Conservation (phyloP, 2,797 vertebrate genomes). For the Megaceryle alcyon region DNA sequence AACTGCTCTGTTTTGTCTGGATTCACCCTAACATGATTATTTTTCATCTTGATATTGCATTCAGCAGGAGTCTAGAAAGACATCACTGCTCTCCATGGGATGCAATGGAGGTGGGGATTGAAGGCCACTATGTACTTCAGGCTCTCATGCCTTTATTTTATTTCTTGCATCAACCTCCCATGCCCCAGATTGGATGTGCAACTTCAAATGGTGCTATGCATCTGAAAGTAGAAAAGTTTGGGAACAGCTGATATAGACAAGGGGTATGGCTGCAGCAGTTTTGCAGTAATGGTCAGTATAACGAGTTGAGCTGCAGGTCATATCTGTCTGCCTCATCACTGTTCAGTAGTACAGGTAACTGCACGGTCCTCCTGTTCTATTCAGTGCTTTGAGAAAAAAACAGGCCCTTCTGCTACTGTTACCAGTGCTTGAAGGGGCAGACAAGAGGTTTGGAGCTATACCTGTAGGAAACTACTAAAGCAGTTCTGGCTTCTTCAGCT, state of each 20-base stretch:
- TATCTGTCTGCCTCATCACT: not conserved
- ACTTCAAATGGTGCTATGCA: not conserved
- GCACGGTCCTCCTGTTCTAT: not conserved
- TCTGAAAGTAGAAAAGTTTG: not conserved
- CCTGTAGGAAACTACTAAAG: not conserved
- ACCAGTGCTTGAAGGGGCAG: not conserved
- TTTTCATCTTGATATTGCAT: constrained; percentile 23
- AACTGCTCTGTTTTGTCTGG: constrained; percentile 5
- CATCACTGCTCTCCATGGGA: not conserved
- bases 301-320: not conserved
- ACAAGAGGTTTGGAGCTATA: not conserved
- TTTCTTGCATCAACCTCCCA: not conserved
- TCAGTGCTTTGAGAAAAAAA: not conserved
- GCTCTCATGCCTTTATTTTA: not conserved
- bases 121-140: not conserved
- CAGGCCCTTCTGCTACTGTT: not conserved
- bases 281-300: not conserved
- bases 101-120: not conserved
- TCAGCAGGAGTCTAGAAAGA: not conserved
- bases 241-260: not conserved
- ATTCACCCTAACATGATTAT: not conserved
- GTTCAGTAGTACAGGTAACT: not conserved
- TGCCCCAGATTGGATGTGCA: not conserved
- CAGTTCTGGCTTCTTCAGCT: not conserved
- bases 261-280: not conserved